Evolutionary conservation across 2,797 vertebrate species (phyloP), one percentile per base, ranked within the genome.

Genomic region (Myotis planiceps): DNA sequence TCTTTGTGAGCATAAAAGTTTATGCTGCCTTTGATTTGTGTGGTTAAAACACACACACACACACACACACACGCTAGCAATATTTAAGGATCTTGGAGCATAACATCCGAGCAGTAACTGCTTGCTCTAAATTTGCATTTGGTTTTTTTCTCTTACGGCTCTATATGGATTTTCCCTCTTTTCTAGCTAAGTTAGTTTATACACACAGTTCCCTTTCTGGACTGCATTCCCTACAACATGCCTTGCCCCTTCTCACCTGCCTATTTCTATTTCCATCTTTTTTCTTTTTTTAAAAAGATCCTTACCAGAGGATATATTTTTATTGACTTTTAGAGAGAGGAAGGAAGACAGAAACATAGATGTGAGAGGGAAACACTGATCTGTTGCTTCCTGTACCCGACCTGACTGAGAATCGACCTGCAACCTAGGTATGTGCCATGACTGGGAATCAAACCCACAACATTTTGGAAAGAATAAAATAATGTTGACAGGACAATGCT

Each of bases 1-100:
- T 84, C 93, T 75, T 68, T 51, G 72, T 25, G 45, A 71, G 72
- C 93, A 82, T 89, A 53, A 89, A 94, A 92, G 37, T 85, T 88
- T 95, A 92, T 85, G 90, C 72, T 87, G 91, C n/a, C 76, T 92
- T 93, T 91, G 89, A 95, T 96, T 94, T 97, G 93, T 93, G 87
- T 69, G 45, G 37, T 75, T 96, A 9, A 81, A 60, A 32, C 60
- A 65, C 60, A 65, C n/a, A 65, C 60, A 63, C 60, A n/a, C 60
- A 53, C 45, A 71, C 63, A 13, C 39, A 42, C 9, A 42, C 42
- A 42, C 9, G 42, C 76, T 58, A 29, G 34, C 78, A 60, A 74
- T 78, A 93, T 76, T 96, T 75, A 93, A 82, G 45, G 85, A 78
- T 94, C 88, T 58, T 68, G 37, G 75, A 81, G 71, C 47, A 75